Evolutionary conservation across 2,797 vertebrate genomes (phyloP), one percentile per base, ranked within the genome.

Genomic region (Phrynocephalus forsythii): DNA sequence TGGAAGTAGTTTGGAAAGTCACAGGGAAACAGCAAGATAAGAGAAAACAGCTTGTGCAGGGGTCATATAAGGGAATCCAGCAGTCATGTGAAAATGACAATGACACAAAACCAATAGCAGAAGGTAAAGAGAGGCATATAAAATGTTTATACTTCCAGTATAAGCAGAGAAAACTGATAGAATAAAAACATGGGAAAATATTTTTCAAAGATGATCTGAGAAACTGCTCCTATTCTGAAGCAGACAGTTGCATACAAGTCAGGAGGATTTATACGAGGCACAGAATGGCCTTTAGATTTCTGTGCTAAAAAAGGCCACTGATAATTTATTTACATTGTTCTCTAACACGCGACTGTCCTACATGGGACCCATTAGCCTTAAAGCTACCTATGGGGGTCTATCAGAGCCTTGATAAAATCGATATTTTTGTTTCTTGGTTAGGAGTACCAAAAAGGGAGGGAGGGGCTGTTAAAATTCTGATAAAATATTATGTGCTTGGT

Each of bases 1-100:
- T 87, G 84, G 73, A 83, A 26, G 86, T 86, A 33, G 73, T 33
- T 56, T 28, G 68, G 24, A 83, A 75, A 86, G 48, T 56, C 52
- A 56, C 52, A 56, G 11, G n/a, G 72, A 93, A 89, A 71, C 3
- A 56, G 13, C 2, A 83, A 67, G 68, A 50, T 73, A 66, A 63
- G 3, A 86, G 28, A 50, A 50, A 28, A 83, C 7, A 3, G 5
- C 18, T 6, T 48, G 9, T 0, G 0, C 71, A 86, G 85, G 26
- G 79, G 83, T 87, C 56, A 52, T 11, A 3, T 7, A 85, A 86
- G 15, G 22, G 63, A n/a, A 79, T 81, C 67, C 75, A 86, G 33
- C 71, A 90, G n/a, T 28, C 85, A 77, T 82, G 50, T 81, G 63
- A 60, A 76, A 80, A 60, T 81, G 82, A 75, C 77, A 7, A 81